Base-by-base conservation (phyloP, 1,140 invertebrate species). In the Drosophila erecta region DNA sequence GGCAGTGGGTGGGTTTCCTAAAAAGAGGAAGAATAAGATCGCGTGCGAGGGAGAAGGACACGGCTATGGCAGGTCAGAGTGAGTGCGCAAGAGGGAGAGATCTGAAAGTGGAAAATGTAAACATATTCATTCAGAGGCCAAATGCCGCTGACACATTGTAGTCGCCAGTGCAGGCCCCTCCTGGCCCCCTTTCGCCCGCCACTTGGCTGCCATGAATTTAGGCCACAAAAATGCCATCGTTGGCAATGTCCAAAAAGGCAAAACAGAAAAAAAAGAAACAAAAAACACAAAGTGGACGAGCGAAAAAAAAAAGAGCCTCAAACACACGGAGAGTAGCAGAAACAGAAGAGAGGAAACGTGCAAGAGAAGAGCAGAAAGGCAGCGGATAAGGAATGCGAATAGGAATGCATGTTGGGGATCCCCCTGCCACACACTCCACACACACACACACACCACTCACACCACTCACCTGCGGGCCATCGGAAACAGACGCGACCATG, bases 181-280 rank as follows among this genome's bases (percentile, higher is more conserved):
- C 27, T 46, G 30, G 27, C 10, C 30, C 41, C n/a, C 10, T 12
- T 17, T 10, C 15, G 17, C 24, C 35, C 30, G 3, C n/a, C 40
- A 62, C 41, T 62, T 30, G 44, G 66, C 30, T 80, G 65, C 58
- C 62, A 60, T 75, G 81, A 80, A 85, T 85, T 85, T 85, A 86
- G 81, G 81, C 81, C 81, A 85, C 81, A 85, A 85, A 85, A 85
- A 85, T 86, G 81, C 81, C 81, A 87, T 81, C 78, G 78, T 67
- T 81, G 74, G 78, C 83, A 86, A 73, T 85, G 81, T 86, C 69
- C 81, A 86, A 86, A 86, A 77, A 64, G 47, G 22, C 46, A 53
- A 85, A 86, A 76, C 60, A 56, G 27, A 49, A 51, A 84, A 85
- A 85, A 85, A 58, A 38, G 4, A 14, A 38, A 38, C 14, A 38